A percentile compares a stretch with the other conserved stretches of the same genome.
Evolutionary conservation across 2,113 vertebrate species (phyloP).

Genomic region (Oriolus oriolus): DNA sequence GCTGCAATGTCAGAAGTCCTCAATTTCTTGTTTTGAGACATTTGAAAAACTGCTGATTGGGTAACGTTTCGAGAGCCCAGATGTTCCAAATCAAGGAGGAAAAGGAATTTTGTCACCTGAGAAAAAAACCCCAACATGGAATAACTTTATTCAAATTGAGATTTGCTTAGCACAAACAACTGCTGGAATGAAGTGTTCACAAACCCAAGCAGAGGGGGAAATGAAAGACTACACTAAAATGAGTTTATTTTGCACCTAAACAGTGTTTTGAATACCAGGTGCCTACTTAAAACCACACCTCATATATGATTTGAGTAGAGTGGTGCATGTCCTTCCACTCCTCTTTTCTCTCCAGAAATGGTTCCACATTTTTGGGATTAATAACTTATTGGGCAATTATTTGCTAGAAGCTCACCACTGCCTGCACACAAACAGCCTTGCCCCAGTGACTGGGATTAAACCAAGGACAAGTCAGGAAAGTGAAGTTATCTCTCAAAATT

Average conservation of each 20-base stretch:
- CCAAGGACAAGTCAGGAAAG: background rate
- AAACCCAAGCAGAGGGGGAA: background rate
- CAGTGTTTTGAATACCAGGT: background rate
- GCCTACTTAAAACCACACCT: background rate
- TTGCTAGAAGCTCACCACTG: background rate
- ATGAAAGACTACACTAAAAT: background rate
- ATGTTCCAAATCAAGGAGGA: background rate
- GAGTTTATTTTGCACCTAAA: background rate
- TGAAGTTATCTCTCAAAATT: background rate
- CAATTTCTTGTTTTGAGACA: background rate
- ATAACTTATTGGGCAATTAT: background rate
- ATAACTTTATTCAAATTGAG: background rate
- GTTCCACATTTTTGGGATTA: background rate
- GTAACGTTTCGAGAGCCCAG: background rate
- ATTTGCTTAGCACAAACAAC: background rate
- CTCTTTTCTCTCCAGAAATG: background rate
- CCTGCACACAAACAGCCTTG: background rate
- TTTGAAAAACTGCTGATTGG: background rate
- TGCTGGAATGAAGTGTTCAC: background rate
- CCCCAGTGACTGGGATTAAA: background rate
- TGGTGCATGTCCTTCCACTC: rapidly evolving
- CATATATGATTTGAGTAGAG: background rate
- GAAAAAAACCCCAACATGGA: background rate
- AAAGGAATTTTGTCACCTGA: background rate
- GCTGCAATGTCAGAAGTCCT: background rate